phyloP scores from a whole-genome alignment of 2,113 vertebrate species.

The Ceyx cyanopectus region DNA sequence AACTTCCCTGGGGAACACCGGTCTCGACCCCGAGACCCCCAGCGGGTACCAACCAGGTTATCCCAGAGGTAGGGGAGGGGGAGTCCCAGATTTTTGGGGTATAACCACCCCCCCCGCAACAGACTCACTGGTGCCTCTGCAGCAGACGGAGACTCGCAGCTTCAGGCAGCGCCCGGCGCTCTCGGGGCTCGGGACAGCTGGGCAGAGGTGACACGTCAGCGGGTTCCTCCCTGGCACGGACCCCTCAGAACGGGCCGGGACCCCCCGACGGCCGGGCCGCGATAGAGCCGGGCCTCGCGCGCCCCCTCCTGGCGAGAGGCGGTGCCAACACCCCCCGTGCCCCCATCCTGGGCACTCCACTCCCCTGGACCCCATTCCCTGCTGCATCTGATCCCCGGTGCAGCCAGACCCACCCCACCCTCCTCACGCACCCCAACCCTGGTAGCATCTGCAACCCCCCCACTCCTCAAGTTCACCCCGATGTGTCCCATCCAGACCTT shows the following conservation, averaged over 20 bases:
- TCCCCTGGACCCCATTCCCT: too few relatives aligned
- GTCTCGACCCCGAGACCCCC: neutral
- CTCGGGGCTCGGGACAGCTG: conserved; percentile 70
- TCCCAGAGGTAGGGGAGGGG: neutral
- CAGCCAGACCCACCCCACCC: neutral
- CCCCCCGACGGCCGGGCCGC: neutral
- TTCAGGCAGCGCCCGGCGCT: conserved; percentile 75
- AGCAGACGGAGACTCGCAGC: conserved; percentile 77
- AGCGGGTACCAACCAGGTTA: neutral
- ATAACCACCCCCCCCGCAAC: neutral
- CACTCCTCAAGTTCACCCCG: neutral
- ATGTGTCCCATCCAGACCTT: neutral
- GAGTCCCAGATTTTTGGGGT: neutral
- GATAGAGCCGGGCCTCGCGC: neutral
- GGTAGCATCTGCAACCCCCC: neutral
- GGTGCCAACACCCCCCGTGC: neutral
- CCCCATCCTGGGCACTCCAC: too few relatives aligned
- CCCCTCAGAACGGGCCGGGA: neutral
- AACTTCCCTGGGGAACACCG: neutral
- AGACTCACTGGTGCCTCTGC: conserved; percentile 75
- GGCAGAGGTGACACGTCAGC: neutral
- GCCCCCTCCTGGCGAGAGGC: neutral
- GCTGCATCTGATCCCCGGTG: neutral
- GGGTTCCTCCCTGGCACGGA: neutral
- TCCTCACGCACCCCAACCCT: neutral